Evolutionary conservation across 1,140 invertebrate species (phyloP).

Genomic region (Centruroides vittatus): DNA sequence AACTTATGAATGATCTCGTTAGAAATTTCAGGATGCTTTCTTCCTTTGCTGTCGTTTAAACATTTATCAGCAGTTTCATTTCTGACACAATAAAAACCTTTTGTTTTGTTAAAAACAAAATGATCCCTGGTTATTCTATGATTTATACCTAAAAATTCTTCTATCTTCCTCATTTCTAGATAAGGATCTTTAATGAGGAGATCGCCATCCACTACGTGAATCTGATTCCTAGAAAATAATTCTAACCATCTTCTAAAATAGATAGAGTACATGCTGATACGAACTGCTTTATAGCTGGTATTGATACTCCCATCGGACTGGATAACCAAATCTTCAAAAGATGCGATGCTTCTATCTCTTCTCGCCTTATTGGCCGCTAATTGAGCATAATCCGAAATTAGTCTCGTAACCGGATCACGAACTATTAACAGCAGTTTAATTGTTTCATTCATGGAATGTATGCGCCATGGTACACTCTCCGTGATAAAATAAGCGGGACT

Average conservation of each 20-base stretch:
- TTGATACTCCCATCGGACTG: conserved; percentile 62
- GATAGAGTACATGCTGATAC: conserved; percentile 71
- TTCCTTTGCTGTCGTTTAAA: conserved; percentile 30
- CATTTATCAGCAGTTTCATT: conserved; percentile 25
- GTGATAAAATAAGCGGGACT: conserved; percentile 36
- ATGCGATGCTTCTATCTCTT: conserved; percentile 10
- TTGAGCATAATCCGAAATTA: conserved; percentile 42
- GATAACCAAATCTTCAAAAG: conserved; percentile 63
- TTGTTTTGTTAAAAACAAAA: conserved; percentile 37
- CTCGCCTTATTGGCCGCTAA: conserved; percentile 19
- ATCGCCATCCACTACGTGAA: conserved; percentile 41
- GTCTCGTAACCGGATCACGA: conserved; percentile 39
- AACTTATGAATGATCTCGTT: conserved; percentile 25
- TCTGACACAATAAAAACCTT: conserved; percentile 40
- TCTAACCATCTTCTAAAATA: conserved; percentile 66
- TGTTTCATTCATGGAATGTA: conserved; percentile 35
- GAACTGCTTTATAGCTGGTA: conserved; percentile 54
- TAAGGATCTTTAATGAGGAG: conserved; percentile 36
- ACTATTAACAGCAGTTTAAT: conserved; percentile 40
- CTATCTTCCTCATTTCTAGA: conserved; percentile 33
- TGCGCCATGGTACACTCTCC: conserved; percentile 22
- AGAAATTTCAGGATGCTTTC: conserved; percentile 28
- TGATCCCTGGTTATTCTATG: conserved; percentile 29
- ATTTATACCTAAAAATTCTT: conserved; percentile 36
- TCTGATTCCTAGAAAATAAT: conserved; percentile 35